phyloP scores from a whole-genome alignment of 2,113 vertebrate species.

The human (Homo sapiens) region DNA sequence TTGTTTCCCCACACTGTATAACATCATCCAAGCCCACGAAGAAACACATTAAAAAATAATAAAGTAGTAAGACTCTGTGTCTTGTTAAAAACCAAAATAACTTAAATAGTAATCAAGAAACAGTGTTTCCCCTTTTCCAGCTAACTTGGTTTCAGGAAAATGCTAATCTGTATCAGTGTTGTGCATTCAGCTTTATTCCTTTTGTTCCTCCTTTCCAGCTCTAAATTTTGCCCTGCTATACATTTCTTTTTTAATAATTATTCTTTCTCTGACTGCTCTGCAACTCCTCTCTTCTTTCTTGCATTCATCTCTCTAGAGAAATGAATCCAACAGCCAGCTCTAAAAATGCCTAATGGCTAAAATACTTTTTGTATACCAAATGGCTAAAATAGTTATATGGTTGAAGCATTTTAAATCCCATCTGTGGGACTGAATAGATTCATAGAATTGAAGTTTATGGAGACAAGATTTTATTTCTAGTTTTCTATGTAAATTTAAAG shows the following conservation, averaged over 20 bases:
- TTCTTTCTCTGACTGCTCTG: neutral
- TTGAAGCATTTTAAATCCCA: constrained; percentile 14
- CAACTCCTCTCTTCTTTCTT: neutral
- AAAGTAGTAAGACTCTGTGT: neutral
- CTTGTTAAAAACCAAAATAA: neutral
- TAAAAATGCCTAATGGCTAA: neutral
- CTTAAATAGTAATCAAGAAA: neutral
- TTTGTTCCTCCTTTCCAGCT: neutral
- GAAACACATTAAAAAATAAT: neutral
- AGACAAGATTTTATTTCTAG: neutral
- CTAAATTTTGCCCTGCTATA: neutral
- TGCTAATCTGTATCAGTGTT: rapidly evolving
- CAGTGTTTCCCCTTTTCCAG: neutral
- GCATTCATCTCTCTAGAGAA: neutral
- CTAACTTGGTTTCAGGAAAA: neutral
- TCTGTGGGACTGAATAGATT: constrained; percentile 1
- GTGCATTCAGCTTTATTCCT: neutral
- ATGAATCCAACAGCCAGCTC: neutral
- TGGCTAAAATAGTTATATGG: neutral
- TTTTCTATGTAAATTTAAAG: constrained; percentile 18
- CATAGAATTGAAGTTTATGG: neutral
- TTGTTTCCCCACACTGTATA: neutral
- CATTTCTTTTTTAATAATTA: neutral
- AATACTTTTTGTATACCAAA: neutral
- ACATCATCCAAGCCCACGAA: neutral